Conservation (phyloP, 2,113 vertebrate species). For the Bagarius yarrelli region DNA sequence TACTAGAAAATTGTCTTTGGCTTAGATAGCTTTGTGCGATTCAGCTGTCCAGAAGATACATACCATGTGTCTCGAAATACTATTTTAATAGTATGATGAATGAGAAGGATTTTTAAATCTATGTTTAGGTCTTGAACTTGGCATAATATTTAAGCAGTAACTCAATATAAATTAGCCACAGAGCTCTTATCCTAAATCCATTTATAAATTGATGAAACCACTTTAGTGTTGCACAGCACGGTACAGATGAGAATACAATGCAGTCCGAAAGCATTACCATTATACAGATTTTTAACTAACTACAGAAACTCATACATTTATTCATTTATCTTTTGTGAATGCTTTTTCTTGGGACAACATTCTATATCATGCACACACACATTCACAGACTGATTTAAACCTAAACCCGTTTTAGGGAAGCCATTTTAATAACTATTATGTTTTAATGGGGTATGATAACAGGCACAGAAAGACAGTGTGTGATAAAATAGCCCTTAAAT, state of each 20-base stretch:
- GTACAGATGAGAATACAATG: conserved; percentile 11
- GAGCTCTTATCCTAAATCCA: background rate
- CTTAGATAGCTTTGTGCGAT: background rate
- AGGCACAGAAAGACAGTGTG: background rate
- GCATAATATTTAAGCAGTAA: conserved; percentile 16
- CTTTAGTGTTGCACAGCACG: no score
- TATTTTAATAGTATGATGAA: conserved; percentile 12
- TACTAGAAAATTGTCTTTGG: conserved; percentile 1
- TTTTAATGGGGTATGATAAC: no score
- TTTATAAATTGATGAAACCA: background rate
- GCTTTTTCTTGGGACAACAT: background rate
- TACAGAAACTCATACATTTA: conserved; percentile 28
- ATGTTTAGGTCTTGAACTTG: background rate
- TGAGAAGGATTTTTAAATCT: conserved; percentile 14
- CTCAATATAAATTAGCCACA: conserved; percentile 5
- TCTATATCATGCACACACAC: no score
- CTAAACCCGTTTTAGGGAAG: no score
- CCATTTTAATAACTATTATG: no score
- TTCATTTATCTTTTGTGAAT: background rate
- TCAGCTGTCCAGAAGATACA: conserved; percentile 13
- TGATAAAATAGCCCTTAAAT: background rate
- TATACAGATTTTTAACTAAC: conserved; percentile 26
- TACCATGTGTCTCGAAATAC: background rate
- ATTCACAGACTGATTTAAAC: no score
- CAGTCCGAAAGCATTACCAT: conserved; percentile 26